These are phyloP conservation scores for Lasius fuliginosus DNA, from an alignment of 2,888 invertebrate species.

Conservation along the genomic window DNA sequence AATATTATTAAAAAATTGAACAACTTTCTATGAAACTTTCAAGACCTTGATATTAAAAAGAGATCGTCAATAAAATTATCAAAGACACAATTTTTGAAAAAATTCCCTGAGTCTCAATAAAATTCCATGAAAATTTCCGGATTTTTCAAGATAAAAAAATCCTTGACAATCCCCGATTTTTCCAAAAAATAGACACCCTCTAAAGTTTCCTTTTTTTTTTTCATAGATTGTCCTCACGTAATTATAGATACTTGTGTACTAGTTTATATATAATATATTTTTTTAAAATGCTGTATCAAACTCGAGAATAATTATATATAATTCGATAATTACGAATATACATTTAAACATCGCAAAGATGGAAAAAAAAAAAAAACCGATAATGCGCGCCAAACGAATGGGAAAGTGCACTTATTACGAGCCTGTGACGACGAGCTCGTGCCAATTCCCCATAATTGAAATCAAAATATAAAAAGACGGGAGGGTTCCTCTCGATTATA, in stretches of 20 bases:
- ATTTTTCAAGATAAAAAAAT: too few relatives aligned
- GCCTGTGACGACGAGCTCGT: conserved; percentile 62
- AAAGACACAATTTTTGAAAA: too few relatives aligned
- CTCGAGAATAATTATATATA: background rate
- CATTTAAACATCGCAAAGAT: background rate
- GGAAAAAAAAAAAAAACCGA: background rate
- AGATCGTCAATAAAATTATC: too few relatives aligned
- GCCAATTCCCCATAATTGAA: conserved; percentile 57
- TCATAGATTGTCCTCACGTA: background rate
- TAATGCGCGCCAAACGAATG: background rate
- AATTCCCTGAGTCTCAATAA: too few relatives aligned
- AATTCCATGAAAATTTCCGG: too few relatives aligned
- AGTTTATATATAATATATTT: background rate
- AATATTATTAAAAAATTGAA: too few relatives aligned
- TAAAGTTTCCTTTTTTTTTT: background rate
- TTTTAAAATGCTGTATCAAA: too few relatives aligned
- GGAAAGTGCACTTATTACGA: conserved; percentile 49
- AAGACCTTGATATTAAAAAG: too few relatives aligned
- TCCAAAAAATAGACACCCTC: too few relatives aligned
- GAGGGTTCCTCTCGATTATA: conserved; percentile 32
- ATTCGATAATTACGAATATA: background rate
- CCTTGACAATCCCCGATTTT: too few relatives aligned
- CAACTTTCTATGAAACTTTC: too few relatives aligned
- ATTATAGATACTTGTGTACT: background rate
- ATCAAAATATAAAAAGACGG: conserved; percentile 49